Percentiles rank a stretch among this genome's conserved stretches.
phyloP scores from a whole-genome alignment of 2,888 invertebrate genomes.

The Ormyrus rosae region DNA sequence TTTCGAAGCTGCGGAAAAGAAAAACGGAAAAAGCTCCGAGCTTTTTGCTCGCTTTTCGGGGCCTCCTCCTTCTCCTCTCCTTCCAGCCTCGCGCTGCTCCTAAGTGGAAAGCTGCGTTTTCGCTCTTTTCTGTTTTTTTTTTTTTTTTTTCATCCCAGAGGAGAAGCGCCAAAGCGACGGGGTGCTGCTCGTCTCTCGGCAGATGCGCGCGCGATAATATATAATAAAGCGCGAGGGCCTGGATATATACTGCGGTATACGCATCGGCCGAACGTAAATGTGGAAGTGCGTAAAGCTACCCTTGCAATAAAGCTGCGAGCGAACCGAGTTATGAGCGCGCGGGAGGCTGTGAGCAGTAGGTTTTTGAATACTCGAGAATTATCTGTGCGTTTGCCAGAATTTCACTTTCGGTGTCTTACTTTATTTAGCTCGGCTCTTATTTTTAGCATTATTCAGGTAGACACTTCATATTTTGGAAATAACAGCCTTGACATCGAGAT shows the following conservation, averaged over 20 bases:
- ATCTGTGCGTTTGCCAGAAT: too few relatives aligned
- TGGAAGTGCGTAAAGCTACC: background rate
- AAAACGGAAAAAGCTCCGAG: constrained; percentile 36
- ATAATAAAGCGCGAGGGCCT: background rate
- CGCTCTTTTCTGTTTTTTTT: background rate
- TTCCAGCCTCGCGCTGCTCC: background rate
- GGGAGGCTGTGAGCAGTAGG: background rate
- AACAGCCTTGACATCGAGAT: too few relatives aligned
- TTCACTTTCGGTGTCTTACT: too few relatives aligned
- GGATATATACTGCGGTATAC: background rate
- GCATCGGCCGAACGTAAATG: background rate
- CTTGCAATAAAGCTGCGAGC: constrained; percentile 12
- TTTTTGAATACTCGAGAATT: background rate
- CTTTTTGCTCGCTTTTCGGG: constrained; percentile 44
- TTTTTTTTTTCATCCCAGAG: constrained; percentile 5
- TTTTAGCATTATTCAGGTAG: too few relatives aligned
- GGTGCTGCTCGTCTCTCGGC: background rate
- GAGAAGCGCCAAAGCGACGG: background rate
- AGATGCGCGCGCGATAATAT: constrained; percentile 7
- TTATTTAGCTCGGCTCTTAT: too few relatives aligned
- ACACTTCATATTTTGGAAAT: too few relatives aligned
- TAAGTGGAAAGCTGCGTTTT: constrained; percentile 49
- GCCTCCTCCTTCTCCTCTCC: constrained; percentile 15
- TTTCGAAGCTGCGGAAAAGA: constrained; percentile 40
- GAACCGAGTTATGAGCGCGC: background rate